These are phyloP conservation scores for Drosophila atroscutellata DNA, from an alignment of 2,888 invertebrate species.

Conservation along the genomic window DNA sequence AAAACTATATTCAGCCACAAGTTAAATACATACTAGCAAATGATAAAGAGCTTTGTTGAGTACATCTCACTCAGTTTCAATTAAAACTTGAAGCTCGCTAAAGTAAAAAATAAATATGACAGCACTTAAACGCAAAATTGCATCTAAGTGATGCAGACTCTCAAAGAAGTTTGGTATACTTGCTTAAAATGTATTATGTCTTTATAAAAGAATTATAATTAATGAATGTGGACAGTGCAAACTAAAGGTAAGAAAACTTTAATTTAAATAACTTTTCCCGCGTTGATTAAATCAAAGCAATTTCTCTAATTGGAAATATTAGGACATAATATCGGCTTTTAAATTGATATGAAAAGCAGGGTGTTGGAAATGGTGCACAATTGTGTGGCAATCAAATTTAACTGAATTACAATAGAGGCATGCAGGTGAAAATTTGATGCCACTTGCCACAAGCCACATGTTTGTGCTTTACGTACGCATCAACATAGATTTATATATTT, in stretches of 20 bases:
- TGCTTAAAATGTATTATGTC: background rate
- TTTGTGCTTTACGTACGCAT: background rate
- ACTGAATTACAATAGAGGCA: background rate
- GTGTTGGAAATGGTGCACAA: background rate
- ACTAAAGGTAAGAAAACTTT: background rate
- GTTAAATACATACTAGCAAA: no score
- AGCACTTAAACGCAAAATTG: background rate
- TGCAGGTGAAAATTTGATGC: slow-evolving; percentile 37
- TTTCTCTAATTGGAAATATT: background rate
- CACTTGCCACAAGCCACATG: slow-evolving; percentile 21
- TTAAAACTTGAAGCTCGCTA: background rate
- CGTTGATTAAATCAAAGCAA: background rate
- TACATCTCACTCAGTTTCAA: background rate
- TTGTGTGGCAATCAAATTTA: slow-evolving; percentile 11
- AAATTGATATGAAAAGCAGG: background rate
- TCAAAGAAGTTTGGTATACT: background rate
- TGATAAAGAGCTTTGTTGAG: background rate
- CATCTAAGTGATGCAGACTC: background rate
- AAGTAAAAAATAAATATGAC: background rate
- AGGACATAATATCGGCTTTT: background rate
- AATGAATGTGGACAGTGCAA: background rate
- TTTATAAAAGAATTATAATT: background rate
- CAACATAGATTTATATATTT: background rate
- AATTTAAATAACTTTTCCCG: background rate
- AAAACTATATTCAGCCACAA: no score